Evolutionary conservation across 2,888 invertebrate genomes (phyloP), one percentile per base, ranked within the genome.

Genomic region (Cataglyphis livida): DNA sequence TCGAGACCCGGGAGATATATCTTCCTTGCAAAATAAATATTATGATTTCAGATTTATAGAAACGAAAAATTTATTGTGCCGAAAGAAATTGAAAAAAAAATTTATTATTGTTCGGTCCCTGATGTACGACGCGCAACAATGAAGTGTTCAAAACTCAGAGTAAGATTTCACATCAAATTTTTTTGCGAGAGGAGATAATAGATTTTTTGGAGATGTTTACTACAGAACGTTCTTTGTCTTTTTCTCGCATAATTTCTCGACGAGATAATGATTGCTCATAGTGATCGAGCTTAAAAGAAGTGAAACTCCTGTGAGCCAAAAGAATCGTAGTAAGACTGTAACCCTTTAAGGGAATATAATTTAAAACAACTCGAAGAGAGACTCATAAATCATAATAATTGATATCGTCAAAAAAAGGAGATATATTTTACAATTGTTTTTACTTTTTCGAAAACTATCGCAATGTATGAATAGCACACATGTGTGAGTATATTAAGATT

Each of bases 281-380:
- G 78, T 82, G 79, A 88, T 82, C 87, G 92, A 92, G 92, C 91
- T 90, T 91, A 85, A 87, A 84, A 81, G 65, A 88, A 66, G 86
- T 83, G 81, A 87, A 87, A 91, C 88, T 90, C 88, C 88, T 88
- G 84, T 87, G 82, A 91, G 84, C 84, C 82, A 84, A 87, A 78
- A 81, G 75, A 79, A 85, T 86, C 84, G 89, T 92, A 91, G 92
- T 90, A 92, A 92, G 92, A 92, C 92, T 92, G 91, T 92, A 91
- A 89, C 84, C 51, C 51, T 87, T 84, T 89, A 90, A 89, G 86
- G 75, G 73, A 41, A 61, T 51, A 51, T 79, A 79, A 79, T 81
- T 82, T 82, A 76, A 66, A 76, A 25, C 35, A 51, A 66, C 12
- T 75, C 84, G 68, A 83, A 78, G 5, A 35, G 32, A 35, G 54